phyloP scores from a whole-genome alignment of 2,113 vertebrate genomes.

The Carassius auratus region DNA sequence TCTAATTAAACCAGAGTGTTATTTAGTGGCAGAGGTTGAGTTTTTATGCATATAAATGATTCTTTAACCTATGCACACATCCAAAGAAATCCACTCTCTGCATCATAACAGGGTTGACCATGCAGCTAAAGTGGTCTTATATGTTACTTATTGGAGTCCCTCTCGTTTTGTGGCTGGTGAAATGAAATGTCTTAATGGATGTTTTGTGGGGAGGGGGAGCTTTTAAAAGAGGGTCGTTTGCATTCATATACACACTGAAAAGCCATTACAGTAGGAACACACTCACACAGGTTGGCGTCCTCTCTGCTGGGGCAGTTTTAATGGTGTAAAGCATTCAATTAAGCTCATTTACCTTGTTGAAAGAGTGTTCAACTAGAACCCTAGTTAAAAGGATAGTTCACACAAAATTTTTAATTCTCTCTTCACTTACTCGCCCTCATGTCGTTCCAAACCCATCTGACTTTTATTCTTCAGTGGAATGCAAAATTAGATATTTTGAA shows the following conservation, averaged over 20 bases:
- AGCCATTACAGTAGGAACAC: slow-evolving; percentile 55
- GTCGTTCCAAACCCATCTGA: neutral
- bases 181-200: slow-evolving; percentile 56
- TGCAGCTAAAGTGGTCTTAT: slow-evolving; percentile 56
- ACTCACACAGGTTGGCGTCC: slow-evolving; percentile 58
- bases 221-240: slow-evolving; percentile 44
- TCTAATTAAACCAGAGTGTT: slow-evolving; percentile 48
- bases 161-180: slow-evolving; percentile 43
- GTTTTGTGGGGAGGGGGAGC: slow-evolving; percentile 34
- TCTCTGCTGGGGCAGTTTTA: slow-evolving; percentile 53
- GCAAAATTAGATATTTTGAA: neutral
- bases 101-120: slow-evolving; percentile 45
- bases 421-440: neutral
- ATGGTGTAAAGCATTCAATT: slow-evolving; percentile 60
- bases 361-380: slow-evolving; percentile 16
- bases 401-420: neutral
- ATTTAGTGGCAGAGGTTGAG: slow-evolving; percentile 20
- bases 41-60: slow-evolving; percentile 52
- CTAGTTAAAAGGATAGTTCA: slow-evolving; percentile 14
- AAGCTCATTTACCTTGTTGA: slow-evolving; percentile 51
- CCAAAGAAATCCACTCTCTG: slow-evolving; percentile 47
- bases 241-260: slow-evolving; percentile 57
- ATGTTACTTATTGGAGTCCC: slow-evolving; percentile 61
- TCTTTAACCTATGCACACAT: slow-evolving; percentile 44
- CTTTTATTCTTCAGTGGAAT: neutral